phyloP scores from a whole-genome alignment of 37 sponge, comb jelly and placozoan species.

The Hexactinellida sp. region DNA sequence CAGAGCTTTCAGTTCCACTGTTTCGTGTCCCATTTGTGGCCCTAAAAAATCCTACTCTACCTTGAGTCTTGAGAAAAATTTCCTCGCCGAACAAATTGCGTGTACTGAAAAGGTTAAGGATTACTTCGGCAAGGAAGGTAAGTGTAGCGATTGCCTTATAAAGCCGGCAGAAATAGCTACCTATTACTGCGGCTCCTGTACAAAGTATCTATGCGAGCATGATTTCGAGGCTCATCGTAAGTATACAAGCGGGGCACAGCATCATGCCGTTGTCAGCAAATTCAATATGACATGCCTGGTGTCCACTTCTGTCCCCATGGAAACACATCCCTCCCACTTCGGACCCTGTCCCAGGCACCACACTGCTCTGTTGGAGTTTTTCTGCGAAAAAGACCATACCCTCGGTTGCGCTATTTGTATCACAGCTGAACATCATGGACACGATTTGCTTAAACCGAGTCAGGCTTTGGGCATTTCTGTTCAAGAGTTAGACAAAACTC shows the following conservation, averaged over 20 bases:
- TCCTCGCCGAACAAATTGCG: neutral
- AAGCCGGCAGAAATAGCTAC: conserved; percentile 1
- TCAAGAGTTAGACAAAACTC: neutral
- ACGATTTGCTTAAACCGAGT: neutral
- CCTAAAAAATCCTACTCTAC: neutral
- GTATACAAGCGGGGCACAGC: neutral
- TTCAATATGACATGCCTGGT: neutral
- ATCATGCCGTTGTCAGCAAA: neutral
- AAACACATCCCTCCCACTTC: neutral
- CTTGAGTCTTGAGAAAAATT: neutral
- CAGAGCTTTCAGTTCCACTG: neutral
- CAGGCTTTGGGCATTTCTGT: neutral
- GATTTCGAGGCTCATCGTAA: neutral
- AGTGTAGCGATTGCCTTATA: neutral
- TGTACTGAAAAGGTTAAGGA: neutral
- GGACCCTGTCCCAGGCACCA: conserved; percentile 6
- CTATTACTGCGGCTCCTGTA: neutral
- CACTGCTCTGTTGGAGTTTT: conserved; percentile 11
- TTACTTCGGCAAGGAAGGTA: neutral
- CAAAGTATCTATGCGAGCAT: neutral
- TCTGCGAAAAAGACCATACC: neutral
- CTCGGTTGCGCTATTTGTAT: conserved; percentile 10
- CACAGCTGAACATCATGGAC: conserved; percentile 1
- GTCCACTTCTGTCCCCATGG: neutral
- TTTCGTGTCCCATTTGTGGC: neutral